Evolutionary conservation across 2,797 vertebrate species (phyloP), one percentile per base, ranked within the genome.

Genomic region (Oophaga sylvatica): DNA sequence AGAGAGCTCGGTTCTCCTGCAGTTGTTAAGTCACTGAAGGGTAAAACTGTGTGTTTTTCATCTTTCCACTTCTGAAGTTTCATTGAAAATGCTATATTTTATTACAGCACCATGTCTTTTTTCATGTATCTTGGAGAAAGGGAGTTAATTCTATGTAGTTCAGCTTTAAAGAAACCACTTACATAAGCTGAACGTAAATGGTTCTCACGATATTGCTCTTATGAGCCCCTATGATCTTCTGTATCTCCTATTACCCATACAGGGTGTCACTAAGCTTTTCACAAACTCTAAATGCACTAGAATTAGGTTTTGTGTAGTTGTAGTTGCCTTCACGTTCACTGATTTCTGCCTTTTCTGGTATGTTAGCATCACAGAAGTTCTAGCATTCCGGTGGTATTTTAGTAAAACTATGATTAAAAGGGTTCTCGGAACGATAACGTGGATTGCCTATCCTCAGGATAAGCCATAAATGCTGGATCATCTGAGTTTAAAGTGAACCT

Each of bases 1-100:
- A 83, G 80, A 86, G 81, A 79, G 75, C 84, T 78, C 29, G 26
- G 63, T 65, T 65, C 80, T 68, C 80, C 84, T 53, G 73, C 79
- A 62, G 88, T 86, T 83, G 70, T 80, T 63, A 77, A 86, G 84
- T 86, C 80, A 83, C 35, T 85, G 87, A 86, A 89, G 60, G 87
- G 70, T 76, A 89, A 67, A 86, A 86, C 85, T 81, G 79, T 85
- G 68, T 81, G 76, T 88, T 88, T 80, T 86, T 82, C 78, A 85
- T 85, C 82, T 84, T 80, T 17, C 16, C 82, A 45, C 82, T 77
- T 88, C 75, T 75, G 81, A 73, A 84, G 82, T 67, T 62, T 48
- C 35, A 68, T 67, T 88, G 77, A 81, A 75, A 88, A 84, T 84
- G 57, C 70, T 65, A 76, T 87, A 57, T 57, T 26, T 77, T 78